Base-by-base conservation (phyloP, 2,113 vertebrate genomes). In the Pyxicephalus adspersus region DNA sequence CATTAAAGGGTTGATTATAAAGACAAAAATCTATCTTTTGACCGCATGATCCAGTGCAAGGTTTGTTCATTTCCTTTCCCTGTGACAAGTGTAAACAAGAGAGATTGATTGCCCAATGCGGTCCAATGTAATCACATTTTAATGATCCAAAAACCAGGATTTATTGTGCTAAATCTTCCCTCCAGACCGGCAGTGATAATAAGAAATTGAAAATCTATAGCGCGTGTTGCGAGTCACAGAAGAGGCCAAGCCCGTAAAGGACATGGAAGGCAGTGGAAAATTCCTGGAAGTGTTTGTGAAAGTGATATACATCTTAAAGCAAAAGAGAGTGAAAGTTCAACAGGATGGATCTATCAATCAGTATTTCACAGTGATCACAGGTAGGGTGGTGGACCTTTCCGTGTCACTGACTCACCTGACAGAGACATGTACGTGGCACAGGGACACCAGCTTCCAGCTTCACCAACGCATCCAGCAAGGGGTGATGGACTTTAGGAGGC, bases 41-140 rank as follows among this genome's bases (percentile, higher is more conserved):
- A 28, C 2, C 63, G 74, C 22, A 25, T 75, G 0, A 80, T 65
- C 70, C n/a, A 6, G 25, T 81, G 8, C 77, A n/a, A 54, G 25
- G 58, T 8, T 51, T 84, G 26, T 34, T 83, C 83, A 80, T 83
- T 86, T 45, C 0, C 55, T 70, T 81, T 81, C 11, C 38, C 26
- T 58, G 70, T 60, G 52, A 31, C 5, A 16, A 17, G 71, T 64
- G 28, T 64, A 76, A 76, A 83, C 11, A 28, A 61, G 19, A 31
- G 3, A 82, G 80, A 83, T 60, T 57, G 79, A 28, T 77, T 84
- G 76, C 45, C 64, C 79, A 54, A 68, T 84, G 28, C 19, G 64
- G 78, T 18, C 38, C 81, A 77, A 85, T 84, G 25, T 80, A 84
- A 80, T 83, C 26, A 85, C 18, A 75, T 81, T 82, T 79, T 87